A percentile compares a stretch with the other conserved stretches of the same genome.
These are phyloP conservation scores for Odontamblyopus rebecca DNA, from an alignment of 2,797 vertebrate genomes.

Conservation along the genomic window DNA sequence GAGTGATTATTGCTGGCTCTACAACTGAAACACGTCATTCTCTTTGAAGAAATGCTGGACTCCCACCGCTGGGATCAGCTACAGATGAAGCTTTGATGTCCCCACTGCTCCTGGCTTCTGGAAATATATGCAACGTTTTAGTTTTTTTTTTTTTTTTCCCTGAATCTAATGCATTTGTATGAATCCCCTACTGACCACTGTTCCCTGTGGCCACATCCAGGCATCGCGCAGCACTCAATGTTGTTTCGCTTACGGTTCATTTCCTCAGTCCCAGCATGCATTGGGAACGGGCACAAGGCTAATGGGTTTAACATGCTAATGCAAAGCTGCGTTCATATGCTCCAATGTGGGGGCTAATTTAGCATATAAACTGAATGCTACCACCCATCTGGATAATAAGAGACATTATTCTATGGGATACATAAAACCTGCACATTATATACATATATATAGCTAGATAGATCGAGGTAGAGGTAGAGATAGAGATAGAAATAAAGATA, in stretches of 20 bases:
- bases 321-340: constrained; percentile 31
- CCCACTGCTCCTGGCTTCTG: background rate
- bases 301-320: constrained; percentile 66
- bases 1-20: background rate
- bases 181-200: background rate
- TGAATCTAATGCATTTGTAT: constrained; percentile 23
- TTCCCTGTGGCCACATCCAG: constrained; percentile 23
- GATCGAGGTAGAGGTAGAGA: no score
- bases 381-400: constrained; percentile 49
- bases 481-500: no score
- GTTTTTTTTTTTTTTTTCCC: constrained; percentile 2
- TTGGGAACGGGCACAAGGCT: constrained; percentile 31
- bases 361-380: constrained; percentile 47
- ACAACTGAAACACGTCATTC: constrained; percentile 22
- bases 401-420: constrained; percentile 41
- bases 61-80: constrained; percentile 10
- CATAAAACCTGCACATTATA: constrained; percentile 20
- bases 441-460: no score
- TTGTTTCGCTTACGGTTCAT: constrained; percentile 33
- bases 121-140: constrained; percentile 4
- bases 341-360: constrained; percentile 44
- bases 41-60: constrained; percentile 16
- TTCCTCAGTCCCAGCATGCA: constrained; percentile 29
- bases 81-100: constrained; percentile 34
- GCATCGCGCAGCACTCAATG: constrained; percentile 28